Base-by-base conservation (phyloP, 1,140 invertebrate species). In the Calliphora vicina region DNA sequence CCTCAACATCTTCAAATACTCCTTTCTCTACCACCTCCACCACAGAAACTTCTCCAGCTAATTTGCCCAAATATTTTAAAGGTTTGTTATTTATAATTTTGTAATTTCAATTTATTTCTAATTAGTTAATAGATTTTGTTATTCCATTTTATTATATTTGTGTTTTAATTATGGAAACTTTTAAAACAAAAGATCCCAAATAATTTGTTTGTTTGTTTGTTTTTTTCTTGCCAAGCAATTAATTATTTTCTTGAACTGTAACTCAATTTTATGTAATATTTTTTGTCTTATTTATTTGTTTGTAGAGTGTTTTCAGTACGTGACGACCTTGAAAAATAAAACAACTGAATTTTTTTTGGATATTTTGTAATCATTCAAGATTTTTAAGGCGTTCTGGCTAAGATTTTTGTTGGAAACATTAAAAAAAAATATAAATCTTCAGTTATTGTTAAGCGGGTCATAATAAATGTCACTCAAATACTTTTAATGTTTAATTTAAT, bases 41-140 rank as follows among this genome's bases (percentile, higher is more conserved):
- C 27, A 35, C 73, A 12, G 8, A 35, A n/a, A 42, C n/a, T 42
- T 10, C 8, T 42, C n/a, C 15, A 20, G 15, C 73, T 42, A 23
- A 23, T 20, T 67, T 67, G n/a, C 61, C 23, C 3, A 84, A 87
- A 42, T 85, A 84, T n/a, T 83, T 86, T 29, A 23, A 15, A 23
- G 84, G 87, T 84, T 73, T 50, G 4, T 5, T 17, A n/a, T 20
- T 80, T n/a, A 26, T 74, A 83, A 29, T 20, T 57, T 73, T 25
- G 45, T 45, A 78, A 72, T 12, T 72, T 72, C 5, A 25, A 72
- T 26, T 23, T 26, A 20, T 10, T 72, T 8, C 6, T 27, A 72
- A 13, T 72, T 25, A 8, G 4, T 72, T 8, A 23, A 72, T 25
- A n/a, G n/a, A n/a, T n/a, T n/a, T n/a, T n/a, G n/a, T n/a, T n/a